Evolutionary conservation across 2,113 vertebrate genomes (phyloP).

Genomic region (Terrapene triunguis): DNA sequence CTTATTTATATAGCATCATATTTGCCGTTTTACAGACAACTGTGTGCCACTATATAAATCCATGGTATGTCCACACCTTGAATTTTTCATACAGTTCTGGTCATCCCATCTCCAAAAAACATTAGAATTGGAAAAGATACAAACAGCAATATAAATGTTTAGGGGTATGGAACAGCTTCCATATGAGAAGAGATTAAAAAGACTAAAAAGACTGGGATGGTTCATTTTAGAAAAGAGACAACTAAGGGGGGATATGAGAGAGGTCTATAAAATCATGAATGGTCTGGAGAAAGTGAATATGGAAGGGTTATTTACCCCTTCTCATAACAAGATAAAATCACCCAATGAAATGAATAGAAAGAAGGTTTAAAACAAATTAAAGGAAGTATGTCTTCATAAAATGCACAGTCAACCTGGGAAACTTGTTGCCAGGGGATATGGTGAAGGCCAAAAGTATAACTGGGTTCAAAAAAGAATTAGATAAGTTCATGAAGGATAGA

Average conservation of each 20-base stretch:
- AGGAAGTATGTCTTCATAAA: neutral
- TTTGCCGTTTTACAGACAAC: too few relatives aligned
- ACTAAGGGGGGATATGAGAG: neutral
- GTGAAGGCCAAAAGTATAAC: neutral
- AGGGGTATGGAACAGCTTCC: neutral
- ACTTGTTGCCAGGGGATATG: neutral
- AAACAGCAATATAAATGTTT: too few relatives aligned
- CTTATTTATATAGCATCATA: too few relatives aligned
- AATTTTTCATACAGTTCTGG: too few relatives aligned
- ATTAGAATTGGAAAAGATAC: too few relatives aligned
- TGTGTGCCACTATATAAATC: too few relatives aligned
- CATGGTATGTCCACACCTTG: too few relatives aligned
- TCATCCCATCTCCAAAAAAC: too few relatives aligned
- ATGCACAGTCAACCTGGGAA: neutral
- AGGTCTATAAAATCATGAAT: neutral
- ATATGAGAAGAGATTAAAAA: neutral
- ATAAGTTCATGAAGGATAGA: neutral
- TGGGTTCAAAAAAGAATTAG: neutral
- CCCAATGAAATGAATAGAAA: neutral
- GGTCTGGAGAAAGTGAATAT: neutral
- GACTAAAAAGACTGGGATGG: neutral
- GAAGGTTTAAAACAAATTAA: neutral
- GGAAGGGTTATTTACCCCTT: neutral
- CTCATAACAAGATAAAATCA: neutral
- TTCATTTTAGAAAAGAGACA: neutral